Percentiles rank a stretch among this genome's conserved stretches.
These are phyloP conservation scores for Parelbella ahira DNA, from an alignment of 2,888 invertebrate species.

Conservation along the genomic window DNA sequence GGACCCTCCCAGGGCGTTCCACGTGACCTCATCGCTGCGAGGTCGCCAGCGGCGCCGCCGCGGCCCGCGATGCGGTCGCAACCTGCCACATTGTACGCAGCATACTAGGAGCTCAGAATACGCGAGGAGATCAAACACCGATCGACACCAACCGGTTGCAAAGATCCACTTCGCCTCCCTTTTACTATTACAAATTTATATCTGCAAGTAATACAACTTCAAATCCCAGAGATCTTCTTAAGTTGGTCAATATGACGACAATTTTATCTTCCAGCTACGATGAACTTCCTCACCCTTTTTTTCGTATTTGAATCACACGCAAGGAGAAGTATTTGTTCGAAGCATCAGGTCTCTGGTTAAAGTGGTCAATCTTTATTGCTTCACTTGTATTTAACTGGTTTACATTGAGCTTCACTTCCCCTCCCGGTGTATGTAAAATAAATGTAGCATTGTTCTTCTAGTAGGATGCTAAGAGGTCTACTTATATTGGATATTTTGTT, in stretches of 20 bases:
- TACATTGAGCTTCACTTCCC: conserved; percentile 20
- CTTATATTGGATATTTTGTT: too few relatives aligned
- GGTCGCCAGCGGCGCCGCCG: conserved; percentile 35
- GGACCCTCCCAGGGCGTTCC: conserved; percentile 29
- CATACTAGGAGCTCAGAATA: conserved; percentile 61
- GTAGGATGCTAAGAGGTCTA: background rate
- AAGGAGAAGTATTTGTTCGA: background rate
- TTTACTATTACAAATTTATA: background rate
- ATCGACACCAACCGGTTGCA: conserved; percentile 26
- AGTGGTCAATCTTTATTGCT: conserved; percentile 12
- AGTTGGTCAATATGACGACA: conserved; percentile 1
- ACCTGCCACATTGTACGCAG: conserved; percentile 67
- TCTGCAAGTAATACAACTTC: background rate
- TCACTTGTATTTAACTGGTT: conserved; percentile 10
- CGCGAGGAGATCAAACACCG: conserved; percentile 35
- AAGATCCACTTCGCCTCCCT: conserved; percentile 14
- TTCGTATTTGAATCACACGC: conserved; percentile 4
- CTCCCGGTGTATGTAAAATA: conserved; percentile 6
- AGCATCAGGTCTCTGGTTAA: conserved; percentile 3
- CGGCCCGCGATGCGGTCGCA: conserved; percentile 46
- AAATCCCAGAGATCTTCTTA: conserved; percentile 6
- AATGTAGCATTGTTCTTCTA: too few relatives aligned
- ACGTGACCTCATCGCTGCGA: conserved; percentile 19
- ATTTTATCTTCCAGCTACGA: conserved; percentile 9
- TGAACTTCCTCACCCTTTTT: conserved; percentile 21